phyloP scores from a whole-genome alignment of 1,140 invertebrate genomes.

The Ladona fulva region DNA sequence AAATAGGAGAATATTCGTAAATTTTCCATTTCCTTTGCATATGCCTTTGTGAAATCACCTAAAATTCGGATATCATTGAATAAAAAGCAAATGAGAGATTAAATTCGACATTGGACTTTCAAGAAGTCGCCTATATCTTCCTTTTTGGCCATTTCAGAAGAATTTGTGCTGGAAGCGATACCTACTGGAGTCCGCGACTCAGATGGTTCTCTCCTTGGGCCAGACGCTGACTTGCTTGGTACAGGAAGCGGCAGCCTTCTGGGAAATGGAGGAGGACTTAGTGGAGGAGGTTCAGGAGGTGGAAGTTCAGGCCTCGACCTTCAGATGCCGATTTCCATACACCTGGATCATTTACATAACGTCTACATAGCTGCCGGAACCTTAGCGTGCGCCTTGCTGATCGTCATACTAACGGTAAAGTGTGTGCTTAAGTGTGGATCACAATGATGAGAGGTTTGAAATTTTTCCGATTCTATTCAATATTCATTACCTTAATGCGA shows the following conservation, averaged over 20 bases:
- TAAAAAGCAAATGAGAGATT: too few relatives aligned
- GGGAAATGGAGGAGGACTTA: neutral
- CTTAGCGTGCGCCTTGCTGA: conserved; percentile 53
- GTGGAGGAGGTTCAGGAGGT: neutral
- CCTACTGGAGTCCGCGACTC: conserved; percentile 32
- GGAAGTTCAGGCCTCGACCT: conserved; percentile 36
- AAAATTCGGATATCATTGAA: too few relatives aligned
- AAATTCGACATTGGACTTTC: neutral
- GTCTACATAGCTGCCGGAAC: conserved; percentile 64
- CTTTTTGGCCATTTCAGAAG: conserved; percentile 38
- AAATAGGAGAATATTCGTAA: too few relatives aligned
- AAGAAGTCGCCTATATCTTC: neutral
- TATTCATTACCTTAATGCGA: too few relatives aligned
- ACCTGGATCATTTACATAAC: conserved; percentile 60
- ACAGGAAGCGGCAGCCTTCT: neutral
- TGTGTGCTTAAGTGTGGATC: too few relatives aligned
- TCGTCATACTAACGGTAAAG: conserved; percentile 57
- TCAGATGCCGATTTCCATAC: conserved; percentile 48
- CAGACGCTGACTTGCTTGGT: neutral
- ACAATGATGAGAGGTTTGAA: too few relatives aligned
- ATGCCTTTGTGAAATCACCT: too few relatives aligned
- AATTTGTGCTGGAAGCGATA: conserved; percentile 47
- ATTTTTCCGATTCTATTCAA: too few relatives aligned
- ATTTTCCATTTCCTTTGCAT: too few relatives aligned
- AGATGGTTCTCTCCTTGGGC: conserved; percentile 37